phyloP scores from a whole-genome alignment of 2,888 invertebrate genomes.

The Crematogaster levior region DNA sequence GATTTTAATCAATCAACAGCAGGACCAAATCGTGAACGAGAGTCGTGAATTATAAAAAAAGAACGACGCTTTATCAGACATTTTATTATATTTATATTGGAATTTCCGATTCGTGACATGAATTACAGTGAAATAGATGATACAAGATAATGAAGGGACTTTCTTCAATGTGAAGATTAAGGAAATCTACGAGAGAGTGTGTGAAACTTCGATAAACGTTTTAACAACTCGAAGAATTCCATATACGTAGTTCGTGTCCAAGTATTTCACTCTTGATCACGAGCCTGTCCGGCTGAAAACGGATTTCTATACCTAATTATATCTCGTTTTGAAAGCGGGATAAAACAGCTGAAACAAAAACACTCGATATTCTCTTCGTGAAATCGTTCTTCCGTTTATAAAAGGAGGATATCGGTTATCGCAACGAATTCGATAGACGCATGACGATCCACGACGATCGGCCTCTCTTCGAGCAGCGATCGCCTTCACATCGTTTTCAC shows the following conservation, averaged over 20 bases:
- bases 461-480: not conserved
- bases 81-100: slow-evolving; percentile 13
- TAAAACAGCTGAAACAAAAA: not conserved
- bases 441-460: not conserved
- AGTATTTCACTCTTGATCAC: slow-evolving; percentile 5
- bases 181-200: slow-evolving; percentile 6
- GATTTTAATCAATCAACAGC: slow-evolving; percentile 4
- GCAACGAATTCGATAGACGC: not conserved
- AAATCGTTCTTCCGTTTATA: slow-evolving; percentile 15
- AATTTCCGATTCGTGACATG: not conserved
- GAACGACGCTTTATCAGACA: not conserved
- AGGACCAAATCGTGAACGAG: not conserved
- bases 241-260: not conserved
- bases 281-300: not conserved
- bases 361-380: not conserved
- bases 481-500: not conserved
- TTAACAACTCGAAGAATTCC: slow-evolving; percentile 4
- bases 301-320: not conserved
- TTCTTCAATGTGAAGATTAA: not conserved
- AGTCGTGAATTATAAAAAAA: not conserved
- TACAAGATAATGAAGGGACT: not conserved
- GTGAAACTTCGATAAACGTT: not conserved
- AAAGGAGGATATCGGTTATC: not conserved
- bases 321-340: not conserved
- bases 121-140: slow-evolving; percentile 6